Evolutionary conservation across 2,888 invertebrate species (phyloP).

Genomic region (Caenorhabditis parvicauda): DNA sequence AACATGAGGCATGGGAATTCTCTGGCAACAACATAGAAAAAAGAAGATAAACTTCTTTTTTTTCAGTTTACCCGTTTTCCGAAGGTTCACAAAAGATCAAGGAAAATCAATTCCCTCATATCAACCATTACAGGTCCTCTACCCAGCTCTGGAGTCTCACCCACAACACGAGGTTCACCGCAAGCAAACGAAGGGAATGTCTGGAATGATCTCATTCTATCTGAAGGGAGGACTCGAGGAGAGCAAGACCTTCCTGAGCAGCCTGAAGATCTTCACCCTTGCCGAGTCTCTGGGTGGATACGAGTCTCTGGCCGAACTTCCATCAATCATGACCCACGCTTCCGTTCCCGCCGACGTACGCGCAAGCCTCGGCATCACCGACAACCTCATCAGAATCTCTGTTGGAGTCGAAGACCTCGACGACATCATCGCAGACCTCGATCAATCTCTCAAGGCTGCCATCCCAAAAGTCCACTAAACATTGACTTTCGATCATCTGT

Average conservation of each 20-base stretch:
- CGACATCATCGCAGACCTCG: slow-evolving; percentile 81
- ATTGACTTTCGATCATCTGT: too few species aligned
- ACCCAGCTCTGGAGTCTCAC: slow-evolving; percentile 76
- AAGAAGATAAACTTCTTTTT: too few species aligned
- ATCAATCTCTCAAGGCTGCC: slow-evolving; percentile 74
- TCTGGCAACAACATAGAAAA: not conserved
- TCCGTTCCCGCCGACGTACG: slow-evolving; percentile 77
- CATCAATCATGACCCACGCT: slow-evolving; percentile 90
- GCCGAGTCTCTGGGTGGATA: slow-evolving; percentile 94
- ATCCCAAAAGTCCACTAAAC: slow-evolving; percentile 20
- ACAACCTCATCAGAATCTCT: slow-evolving; percentile 80
- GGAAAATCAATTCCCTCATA: not conserved
- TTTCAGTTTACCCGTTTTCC: too few species aligned
- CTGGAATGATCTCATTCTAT: slow-evolving; percentile 87
- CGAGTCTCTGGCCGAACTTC: slow-evolving; percentile 89
- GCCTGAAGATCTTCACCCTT: slow-evolving; percentile 77
- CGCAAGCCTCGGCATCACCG: slow-evolving; percentile 76
- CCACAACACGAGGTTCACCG: slow-evolving; percentile 80
- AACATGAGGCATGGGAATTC: not conserved
- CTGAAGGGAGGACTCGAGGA: slow-evolving; percentile 77
- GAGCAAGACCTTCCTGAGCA: slow-evolving; percentile 74
- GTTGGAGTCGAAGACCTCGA: slow-evolving; percentile 84
- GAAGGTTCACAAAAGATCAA: not conserved
- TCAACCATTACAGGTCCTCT: slow-evolving; percentile 38
- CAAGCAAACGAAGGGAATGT: slow-evolving; percentile 79